These are phyloP conservation scores for Heliconius hortense DNA, from an alignment of 2,888 invertebrate genomes.

Conservation along the genomic window DNA sequence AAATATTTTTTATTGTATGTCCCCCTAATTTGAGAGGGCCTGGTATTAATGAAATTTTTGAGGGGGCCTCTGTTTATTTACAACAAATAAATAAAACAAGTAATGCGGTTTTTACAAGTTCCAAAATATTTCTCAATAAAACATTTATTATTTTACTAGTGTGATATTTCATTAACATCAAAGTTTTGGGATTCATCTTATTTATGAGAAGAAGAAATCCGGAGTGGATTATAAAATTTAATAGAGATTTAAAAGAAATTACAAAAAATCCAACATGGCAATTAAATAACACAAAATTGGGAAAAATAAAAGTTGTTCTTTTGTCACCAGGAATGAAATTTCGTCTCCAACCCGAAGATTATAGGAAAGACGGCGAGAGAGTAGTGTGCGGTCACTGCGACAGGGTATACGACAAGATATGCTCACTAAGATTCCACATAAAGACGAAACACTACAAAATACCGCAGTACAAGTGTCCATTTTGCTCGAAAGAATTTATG, in stretches of 20 bases:
- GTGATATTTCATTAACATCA: background rate
- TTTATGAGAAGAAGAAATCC: background rate
- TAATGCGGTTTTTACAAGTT: background rate
- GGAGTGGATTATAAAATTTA: background rate
- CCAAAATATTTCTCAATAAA: background rate
- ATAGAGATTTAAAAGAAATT: background rate
- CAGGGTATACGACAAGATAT: conserved; percentile 55
- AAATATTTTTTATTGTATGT: background rate
- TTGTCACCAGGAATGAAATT: conserved; percentile 58
- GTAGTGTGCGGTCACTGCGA: conserved; percentile 58
- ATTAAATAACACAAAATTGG: conserved; percentile 10
- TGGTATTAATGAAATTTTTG: background rate
- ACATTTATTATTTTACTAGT: background rate
- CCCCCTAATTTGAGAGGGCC: background rate
- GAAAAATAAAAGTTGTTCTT: conserved; percentile 48
- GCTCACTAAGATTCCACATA: conserved; percentile 57
- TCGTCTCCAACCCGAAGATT: conserved; percentile 56
- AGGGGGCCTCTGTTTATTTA: background rate
- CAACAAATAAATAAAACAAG: background rate
- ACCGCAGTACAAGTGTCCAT: conserved; percentile 52
- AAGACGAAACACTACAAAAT: conserved; percentile 64
- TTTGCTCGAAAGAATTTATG: conserved; percentile 58
- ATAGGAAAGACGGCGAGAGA: conserved; percentile 50
- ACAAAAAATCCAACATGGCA: background rate
- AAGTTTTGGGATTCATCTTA: background rate